Evolutionary conservation across 1,140 invertebrate genomes (phyloP).

Genomic region (Drosophila rufa): DNA sequence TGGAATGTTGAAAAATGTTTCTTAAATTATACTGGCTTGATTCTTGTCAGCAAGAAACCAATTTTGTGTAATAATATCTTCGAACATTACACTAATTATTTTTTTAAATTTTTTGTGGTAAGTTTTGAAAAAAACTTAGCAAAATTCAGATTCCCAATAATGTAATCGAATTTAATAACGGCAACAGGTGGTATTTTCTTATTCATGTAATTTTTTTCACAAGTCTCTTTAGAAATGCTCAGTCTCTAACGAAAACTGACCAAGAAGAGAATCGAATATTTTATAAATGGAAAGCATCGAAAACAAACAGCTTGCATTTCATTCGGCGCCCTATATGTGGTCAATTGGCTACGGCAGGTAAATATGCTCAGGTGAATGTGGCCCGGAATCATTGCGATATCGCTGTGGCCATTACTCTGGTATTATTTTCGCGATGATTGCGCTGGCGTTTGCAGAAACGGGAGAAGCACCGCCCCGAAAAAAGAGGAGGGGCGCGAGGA

Average conservation of each 20-base stretch:
- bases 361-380: neutral
- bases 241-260: too few relatives aligned
- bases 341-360: neutral
- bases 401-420: conserved; percentile 23
- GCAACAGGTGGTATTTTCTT: too few relatives aligned
- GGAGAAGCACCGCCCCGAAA: conserved; percentile 32
- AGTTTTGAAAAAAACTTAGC: too few relatives aligned
- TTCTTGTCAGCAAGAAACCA: too few relatives aligned
- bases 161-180: neutral
- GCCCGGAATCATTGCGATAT: conserved; percentile 25
- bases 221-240: neutral
- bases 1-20: too few relatives aligned
- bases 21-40: too few relatives aligned
- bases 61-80: neutral
- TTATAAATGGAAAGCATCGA: neutral
- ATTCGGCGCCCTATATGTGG: conserved; percentile 1
- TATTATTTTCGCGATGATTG: conserved; percentile 42
- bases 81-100: neutral
- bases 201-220: neutral
- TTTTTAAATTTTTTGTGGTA: neutral
- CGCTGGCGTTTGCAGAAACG: conserved; percentile 63
- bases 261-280: neutral
- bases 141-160: neutral
- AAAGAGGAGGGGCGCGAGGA: neutral
- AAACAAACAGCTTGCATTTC: conserved; percentile 6